A percentile compares a stretch with the other conserved stretches of the same genome.
These are phyloP conservation scores for Eurytoma adleriae DNA, from an alignment of 2,888 invertebrate species.

Conservation along the genomic window DNA sequence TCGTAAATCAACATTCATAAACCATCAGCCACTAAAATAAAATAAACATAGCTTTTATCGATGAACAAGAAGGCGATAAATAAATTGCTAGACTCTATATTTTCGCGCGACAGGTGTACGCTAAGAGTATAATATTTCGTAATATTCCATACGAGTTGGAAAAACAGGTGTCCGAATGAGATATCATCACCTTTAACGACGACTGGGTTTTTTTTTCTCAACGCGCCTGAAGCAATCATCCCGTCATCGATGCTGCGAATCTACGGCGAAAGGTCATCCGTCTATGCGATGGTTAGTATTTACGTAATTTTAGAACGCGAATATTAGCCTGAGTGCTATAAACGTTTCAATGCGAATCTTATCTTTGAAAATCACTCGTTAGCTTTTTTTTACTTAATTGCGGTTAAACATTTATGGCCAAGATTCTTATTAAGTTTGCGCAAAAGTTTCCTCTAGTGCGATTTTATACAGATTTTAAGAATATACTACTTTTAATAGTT, in stretches of 20 bases:
- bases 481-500: no score
- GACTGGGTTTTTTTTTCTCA: not conserved
- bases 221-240: no score
- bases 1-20: slow-evolving; percentile 18
- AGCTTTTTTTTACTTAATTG: no score
- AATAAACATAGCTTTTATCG: not conserved
- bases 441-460: no score
- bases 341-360: slow-evolving; percentile 23
- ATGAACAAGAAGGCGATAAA: slow-evolving; percentile 14
- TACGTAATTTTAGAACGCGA: slow-evolving; percentile 6
- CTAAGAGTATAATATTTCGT: slow-evolving; percentile 1
- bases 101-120: slow-evolving; percentile 9
- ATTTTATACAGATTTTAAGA: no score
- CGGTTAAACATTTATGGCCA: no score
- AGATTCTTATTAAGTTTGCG: no score
- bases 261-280: slow-evolving; percentile 21
- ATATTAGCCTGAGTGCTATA: slow-evolving; percentile 1
- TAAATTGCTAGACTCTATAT: slow-evolving; percentile 6
- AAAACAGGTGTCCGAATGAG: slow-evolving; percentile 41
- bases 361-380: not conserved
- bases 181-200: slow-evolving; percentile 36
- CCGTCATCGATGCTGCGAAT: not conserved
- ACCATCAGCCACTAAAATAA: not conserved
- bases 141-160: not conserved
- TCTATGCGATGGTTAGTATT: not conserved